Evolutionary conservation across 1,140 invertebrate genomes (phyloP).

Genomic region (Caenorhabditis remanei): DNA sequence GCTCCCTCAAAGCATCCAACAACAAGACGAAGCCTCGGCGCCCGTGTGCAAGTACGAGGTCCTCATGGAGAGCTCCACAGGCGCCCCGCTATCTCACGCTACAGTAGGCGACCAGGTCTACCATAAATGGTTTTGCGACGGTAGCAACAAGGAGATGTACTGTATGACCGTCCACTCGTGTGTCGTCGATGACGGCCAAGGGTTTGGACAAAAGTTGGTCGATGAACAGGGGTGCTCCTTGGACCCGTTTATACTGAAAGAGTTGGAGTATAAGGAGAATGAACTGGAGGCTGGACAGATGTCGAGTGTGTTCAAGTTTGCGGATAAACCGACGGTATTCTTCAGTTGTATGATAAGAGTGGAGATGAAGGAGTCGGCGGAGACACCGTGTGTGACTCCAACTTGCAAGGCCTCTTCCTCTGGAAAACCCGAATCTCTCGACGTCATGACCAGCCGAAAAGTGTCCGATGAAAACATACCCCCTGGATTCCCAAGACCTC

Average conservation of each 20-base stretch:
- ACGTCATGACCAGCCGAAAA: slow-evolving; percentile 5
- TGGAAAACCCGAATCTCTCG: neutral
- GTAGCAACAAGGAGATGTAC: slow-evolving; percentile 35
- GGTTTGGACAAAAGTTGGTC: slow-evolving; percentile 60
- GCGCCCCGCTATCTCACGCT: slow-evolving; percentile 58
- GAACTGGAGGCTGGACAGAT: slow-evolving; percentile 58
- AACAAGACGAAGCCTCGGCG: neutral
- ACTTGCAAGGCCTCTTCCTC: neutral
- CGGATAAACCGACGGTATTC: slow-evolving; percentile 65
- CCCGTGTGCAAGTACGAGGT: slow-evolving; percentile 65
- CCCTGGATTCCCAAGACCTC: neutral
- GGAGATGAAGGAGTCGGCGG: slow-evolving; percentile 50
- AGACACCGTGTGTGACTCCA: slow-evolving; percentile 22
- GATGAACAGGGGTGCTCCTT: slow-evolving; percentile 63
- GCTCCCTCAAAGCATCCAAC: slow-evolving; percentile 21
- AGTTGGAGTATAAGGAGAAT: slow-evolving; percentile 55
- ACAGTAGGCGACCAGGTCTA: slow-evolving; percentile 64
- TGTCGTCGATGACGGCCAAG: slow-evolving; percentile 66
- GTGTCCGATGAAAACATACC: slow-evolving; percentile 4
- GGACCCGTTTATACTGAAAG: slow-evolving; percentile 62
- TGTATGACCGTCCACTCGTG: slow-evolving; percentile 68
- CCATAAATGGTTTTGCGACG: slow-evolving; percentile 65
- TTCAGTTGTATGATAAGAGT: slow-evolving; percentile 66
- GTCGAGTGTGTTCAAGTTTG: slow-evolving; percentile 65
- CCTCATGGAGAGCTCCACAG: slow-evolving; percentile 37